These are phyloP conservation scores for Theonella swinhoei DNA, from an alignment of 37 sponge, comb jelly and placozoan genomes.

Conservation along the genomic window DNA sequence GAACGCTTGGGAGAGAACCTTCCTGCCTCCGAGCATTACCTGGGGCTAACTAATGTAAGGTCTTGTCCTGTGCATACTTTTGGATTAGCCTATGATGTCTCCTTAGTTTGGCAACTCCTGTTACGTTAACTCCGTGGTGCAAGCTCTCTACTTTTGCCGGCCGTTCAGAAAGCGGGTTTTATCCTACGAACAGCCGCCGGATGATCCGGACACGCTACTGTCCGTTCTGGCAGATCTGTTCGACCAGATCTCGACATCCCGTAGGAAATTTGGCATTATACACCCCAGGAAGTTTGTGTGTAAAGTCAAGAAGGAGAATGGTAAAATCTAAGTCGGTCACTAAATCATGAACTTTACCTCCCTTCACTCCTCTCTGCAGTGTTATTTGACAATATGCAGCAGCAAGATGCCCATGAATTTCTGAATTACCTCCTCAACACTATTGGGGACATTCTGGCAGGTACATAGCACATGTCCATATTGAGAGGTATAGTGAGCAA, in stretches of 20 bases:
- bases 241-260: conserved; percentile 59
- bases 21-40: conserved; percentile 57
- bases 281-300: conserved; percentile 62
- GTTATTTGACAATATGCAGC: conserved; percentile 89
- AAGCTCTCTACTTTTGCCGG: conserved; percentile 92
- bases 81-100: not conserved
- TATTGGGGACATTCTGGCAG: conserved; percentile 83
- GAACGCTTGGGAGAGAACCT: conserved; percentile 35
- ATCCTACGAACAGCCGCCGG: conserved; percentile 23
- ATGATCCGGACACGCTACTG: conserved; percentile 76
- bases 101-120: conserved; percentile 96
- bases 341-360: not conserved
- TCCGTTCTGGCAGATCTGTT: conserved; percentile 87
- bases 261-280: conserved; percentile 52
- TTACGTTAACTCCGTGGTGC: conserved; percentile 97
- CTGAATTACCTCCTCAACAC: conserved; percentile 97
- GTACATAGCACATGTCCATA: not conserved
- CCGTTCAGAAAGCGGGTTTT: conserved; percentile 92
- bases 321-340: conserved; percentile 32
- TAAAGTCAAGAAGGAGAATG: conserved; percentile 87
- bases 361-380: conserved; percentile 21
- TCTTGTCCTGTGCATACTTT: not conserved
- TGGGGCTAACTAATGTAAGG: conserved; percentile 75
- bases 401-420: conserved; percentile 99
- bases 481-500: not conserved